phyloP scores from a whole-genome alignment of 2,797 vertebrate genomes.

The Kryptolebias ocellatus region DNA sequence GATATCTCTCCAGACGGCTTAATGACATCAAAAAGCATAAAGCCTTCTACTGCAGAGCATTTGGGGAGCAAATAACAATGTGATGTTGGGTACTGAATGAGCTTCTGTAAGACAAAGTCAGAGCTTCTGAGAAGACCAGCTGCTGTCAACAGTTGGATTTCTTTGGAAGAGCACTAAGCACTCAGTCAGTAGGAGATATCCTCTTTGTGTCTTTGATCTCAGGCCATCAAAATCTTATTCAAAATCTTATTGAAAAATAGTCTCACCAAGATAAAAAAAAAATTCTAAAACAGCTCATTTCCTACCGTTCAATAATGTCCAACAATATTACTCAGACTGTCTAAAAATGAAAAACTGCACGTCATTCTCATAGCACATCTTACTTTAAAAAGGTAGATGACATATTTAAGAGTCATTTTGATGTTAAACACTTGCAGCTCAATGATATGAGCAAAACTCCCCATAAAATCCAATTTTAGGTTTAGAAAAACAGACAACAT shows the following conservation, averaged over 20 bases:
- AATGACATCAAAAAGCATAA: conserved; percentile 55
- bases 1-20: conserved; percentile 66
- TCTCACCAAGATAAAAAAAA: conserved; percentile 61
- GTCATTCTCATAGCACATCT: conserved; percentile 6
- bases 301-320: conserved; percentile 37
- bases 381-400: conserved; percentile 14
- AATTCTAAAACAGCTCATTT: conserved; percentile 13
- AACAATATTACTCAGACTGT: conserved; percentile 8
- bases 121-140: conserved; percentile 75
- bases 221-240: conserved; percentile 57
- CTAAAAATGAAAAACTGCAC: conserved; percentile 14
- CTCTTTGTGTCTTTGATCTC: conserved; percentile 70
- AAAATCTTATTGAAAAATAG: conserved; percentile 64
- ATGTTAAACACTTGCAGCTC: conserved; percentile 28
- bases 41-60: conserved; percentile 34
- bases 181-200: conserved; percentile 73
- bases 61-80: conserved; percentile 45
- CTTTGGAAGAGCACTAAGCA: conserved; percentile 70
- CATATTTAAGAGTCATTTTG: conserved; percentile 22
- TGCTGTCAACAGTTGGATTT: conserved; percentile 75
- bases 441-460: conserved; percentile 1
- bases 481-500: conserved; percentile 51
- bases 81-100: conserved; percentile 52
- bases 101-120: conserved; percentile 63
- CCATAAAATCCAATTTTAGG: conserved; percentile 37